phyloP scores from a whole-genome alignment of 2,888 invertebrate genomes.

The Malthinus seriepunctatus region DNA sequence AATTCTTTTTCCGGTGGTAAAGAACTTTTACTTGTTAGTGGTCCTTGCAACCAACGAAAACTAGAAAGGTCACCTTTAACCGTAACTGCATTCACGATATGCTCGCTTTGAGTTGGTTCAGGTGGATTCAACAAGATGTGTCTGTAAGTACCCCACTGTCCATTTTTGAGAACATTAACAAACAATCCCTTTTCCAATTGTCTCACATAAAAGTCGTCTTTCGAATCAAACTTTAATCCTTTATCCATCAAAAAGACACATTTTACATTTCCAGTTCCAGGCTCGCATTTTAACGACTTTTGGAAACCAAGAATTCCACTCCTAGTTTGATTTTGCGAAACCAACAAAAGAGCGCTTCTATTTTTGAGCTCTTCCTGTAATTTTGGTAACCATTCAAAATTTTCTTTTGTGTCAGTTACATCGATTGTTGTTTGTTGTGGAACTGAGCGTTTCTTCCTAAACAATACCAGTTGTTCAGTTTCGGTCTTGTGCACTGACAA shows the following conservation, averaged over 20 bases:
- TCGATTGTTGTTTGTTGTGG: not conserved
- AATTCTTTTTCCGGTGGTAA: not conserved
- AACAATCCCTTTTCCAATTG: slow-evolving; percentile 74
- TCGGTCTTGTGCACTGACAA: not conserved
- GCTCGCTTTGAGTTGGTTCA: slow-evolving; percentile 56
- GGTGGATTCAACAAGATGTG: slow-evolving; percentile 18
- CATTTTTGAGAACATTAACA: slow-evolving; percentile 72
- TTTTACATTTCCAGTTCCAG: slow-evolving; percentile 53
- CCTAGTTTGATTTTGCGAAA: not conserved
- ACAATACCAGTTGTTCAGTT: not conserved
- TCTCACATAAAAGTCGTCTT: slow-evolving; percentile 65
- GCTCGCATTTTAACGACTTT: slow-evolving; percentile 81
- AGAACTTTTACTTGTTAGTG: slow-evolving; percentile 31
- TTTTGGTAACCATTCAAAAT: not conserved
- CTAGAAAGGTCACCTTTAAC: slow-evolving; percentile 84
- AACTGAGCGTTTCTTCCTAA: not conserved
- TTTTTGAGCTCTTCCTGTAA: not conserved
- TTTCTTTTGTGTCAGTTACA: not conserved
- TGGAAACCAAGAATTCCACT: slow-evolving; percentile 71
- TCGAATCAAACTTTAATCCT: slow-evolving; percentile 68
- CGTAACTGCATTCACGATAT: slow-evolving; percentile 66
- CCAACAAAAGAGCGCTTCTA: not conserved
- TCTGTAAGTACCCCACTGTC: slow-evolving; percentile 54
- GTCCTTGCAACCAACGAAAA: slow-evolving; percentile 78
- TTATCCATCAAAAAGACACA: slow-evolving; percentile 62